phyloP scores from a whole-genome alignment of 1,140 invertebrate species.

The Wasmannia auropunctata region DNA sequence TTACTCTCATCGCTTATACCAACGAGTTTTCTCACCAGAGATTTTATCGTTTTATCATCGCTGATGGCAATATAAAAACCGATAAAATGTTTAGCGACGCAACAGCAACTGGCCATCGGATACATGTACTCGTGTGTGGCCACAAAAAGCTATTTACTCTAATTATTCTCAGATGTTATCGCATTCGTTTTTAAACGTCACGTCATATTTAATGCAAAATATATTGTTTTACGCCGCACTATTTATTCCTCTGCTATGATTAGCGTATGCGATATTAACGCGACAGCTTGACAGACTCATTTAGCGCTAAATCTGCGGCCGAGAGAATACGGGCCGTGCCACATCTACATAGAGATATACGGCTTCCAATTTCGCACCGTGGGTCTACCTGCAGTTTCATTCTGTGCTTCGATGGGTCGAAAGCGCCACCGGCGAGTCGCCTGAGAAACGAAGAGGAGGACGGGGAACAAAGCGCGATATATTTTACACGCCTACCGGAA shows the following conservation, averaged over 20 bases:
- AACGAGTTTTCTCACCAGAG: background rate
- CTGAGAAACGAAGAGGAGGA: constrained; percentile 60
- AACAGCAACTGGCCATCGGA: background rate
- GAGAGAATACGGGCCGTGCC: constrained; percentile 2
- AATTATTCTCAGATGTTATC: background rate
- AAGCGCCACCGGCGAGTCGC: constrained; percentile 59
- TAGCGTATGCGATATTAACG: background rate
- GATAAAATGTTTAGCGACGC: background rate
- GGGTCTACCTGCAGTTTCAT: constrained; percentile 21
- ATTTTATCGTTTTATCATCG: background rate
- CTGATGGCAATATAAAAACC: background rate
- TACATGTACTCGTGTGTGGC: background rate
- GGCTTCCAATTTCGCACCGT: constrained; percentile 45
- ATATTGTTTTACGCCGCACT: background rate
- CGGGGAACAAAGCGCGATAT: constrained; percentile 71
- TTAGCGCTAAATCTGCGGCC: constrained; percentile 41
- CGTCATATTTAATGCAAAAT: background rate
- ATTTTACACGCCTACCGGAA: constrained; percentile 74
- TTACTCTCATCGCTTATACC: background rate
- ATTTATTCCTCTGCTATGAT: background rate
- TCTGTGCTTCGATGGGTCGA: constrained; percentile 41
- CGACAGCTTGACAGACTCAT: constrained; percentile 26
- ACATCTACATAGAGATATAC: constrained; percentile 16
- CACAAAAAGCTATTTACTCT: background rate
- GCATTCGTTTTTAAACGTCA: background rate